A percentile compares a stretch with the other conserved stretches of the same genome.
phyloP scores from a whole-genome alignment of 2,797 vertebrate genomes.

The Myotis findleyi region DNA sequence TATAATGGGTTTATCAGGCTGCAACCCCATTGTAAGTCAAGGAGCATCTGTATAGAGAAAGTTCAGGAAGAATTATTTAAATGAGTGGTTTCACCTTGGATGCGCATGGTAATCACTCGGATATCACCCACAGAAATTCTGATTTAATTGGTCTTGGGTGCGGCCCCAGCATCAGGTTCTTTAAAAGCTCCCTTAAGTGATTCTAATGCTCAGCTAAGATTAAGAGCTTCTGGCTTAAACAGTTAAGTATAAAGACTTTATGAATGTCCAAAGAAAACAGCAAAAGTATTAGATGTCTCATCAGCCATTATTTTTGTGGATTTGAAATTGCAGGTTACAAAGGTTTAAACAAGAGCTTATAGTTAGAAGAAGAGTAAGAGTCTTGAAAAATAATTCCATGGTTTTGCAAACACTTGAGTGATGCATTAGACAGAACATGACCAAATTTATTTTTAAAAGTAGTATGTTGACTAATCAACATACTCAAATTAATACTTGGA shows the following conservation, averaged over 20 bases:
- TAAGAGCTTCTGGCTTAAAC: slow-evolving; percentile 18
- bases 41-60: background rate
- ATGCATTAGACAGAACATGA: background rate
- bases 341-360: background rate
- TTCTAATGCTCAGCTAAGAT: background rate
- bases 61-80: background rate
- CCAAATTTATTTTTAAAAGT: slow-evolving; percentile 36
- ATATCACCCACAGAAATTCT: background rate
- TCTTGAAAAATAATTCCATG: background rate
- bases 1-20: background rate
- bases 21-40: background rate
- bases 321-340: slow-evolving; percentile 32
- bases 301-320: slow-evolving; percentile 23
- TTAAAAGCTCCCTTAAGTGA: slow-evolving; percentile 26
- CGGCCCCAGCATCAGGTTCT: background rate
- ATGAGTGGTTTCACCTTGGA: slow-evolving; percentile 4
- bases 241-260: background rate
- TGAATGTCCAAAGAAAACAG: slow-evolving; percentile 28
- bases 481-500: background rate
- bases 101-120: background rate
- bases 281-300: background rate
- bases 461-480: background rate
- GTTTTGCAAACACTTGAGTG: slow-evolving; percentile 34
- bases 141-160: slow-evolving; percentile 41
- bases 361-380: background rate